Evolutionary conservation across 2,113 vertebrate genomes (phyloP), one percentile per base, ranked within the genome.

Genomic region (Pungitius pungitius): DNA sequence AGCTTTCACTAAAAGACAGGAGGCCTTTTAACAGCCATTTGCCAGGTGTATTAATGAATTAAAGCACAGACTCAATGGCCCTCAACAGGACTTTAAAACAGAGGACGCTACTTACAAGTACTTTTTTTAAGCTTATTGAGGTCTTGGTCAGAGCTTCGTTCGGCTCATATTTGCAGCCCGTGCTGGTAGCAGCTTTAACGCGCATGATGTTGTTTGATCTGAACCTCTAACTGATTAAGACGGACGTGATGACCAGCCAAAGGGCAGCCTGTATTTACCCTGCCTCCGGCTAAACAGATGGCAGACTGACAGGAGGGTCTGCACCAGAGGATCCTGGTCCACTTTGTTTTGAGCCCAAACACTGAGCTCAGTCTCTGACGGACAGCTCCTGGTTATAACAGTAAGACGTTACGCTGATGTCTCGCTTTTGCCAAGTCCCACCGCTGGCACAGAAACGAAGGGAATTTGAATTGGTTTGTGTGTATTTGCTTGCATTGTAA

Each of bases 291-390:
- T 73, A 83, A 89, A 87, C 83, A 87, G 68, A 69, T 52, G 81
- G 49, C 37, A 47, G 73, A 35, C 27, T 83, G 78, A 77, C 37
- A 14, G 67, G 73, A 78, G 69, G 69, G 7, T 6, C 62, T n/a
- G 30, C 24, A 30, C 69, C 26, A 7, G 47, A 78, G 27, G 65
- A 82, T 66, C 61, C 69, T 68, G 75, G 64, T 62, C 35, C 42
- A 39, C 78, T 83, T 66, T 88, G 87, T 91, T 92, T 90, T 43
- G 42, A 88, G 49, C 73, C 73, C 51, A 90, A 92, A 91, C 80
- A 92, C 39, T 35, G 35, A 69, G 57, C 27, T 57, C 56, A 66
- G 24, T 75, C 39, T 75, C 52, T 73, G 40, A 75, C 47, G 51
- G 14, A 26, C 56, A 58, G 43, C 49, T 68, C 42, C 30, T 1